A percentile compares a stretch with the other conserved stretches of the same genome.
Evolutionary conservation across 2,888 invertebrate genomes (phyloP).

Genomic region (Agriopis marginaria): DNA sequence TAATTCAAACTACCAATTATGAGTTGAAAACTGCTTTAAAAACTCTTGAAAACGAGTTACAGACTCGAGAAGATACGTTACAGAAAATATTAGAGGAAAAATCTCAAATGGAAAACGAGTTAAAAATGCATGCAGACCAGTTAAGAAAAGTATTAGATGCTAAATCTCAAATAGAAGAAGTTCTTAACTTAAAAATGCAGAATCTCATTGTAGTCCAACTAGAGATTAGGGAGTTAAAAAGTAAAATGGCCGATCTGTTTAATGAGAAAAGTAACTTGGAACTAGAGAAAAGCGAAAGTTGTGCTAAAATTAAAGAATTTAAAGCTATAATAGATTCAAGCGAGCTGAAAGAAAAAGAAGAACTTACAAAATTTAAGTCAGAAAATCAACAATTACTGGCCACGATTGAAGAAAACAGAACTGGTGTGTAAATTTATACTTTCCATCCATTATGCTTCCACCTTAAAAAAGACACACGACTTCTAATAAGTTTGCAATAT

Average conservation of each 20-base stretch:
- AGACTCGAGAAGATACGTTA: slow-evolving; percentile 39
- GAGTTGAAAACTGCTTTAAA: slow-evolving; percentile 49
- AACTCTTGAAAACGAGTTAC: slow-evolving; percentile 44
- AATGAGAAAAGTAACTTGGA: slow-evolving; percentile 54
- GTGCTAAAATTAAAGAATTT: slow-evolving; percentile 37
- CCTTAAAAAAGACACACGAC: not conserved
- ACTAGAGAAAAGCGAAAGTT: slow-evolving; percentile 40
- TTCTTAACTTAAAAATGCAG: slow-evolving; percentile 52
- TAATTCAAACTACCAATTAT: slow-evolving; percentile 50
- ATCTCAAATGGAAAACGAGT: slow-evolving; percentile 47
- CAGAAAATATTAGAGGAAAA: slow-evolving; percentile 46
- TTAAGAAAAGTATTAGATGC: slow-evolving; percentile 46
- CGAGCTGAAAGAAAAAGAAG: slow-evolving; percentile 31
- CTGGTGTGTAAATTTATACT: slow-evolving; percentile 51
- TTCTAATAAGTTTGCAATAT: not conserved
- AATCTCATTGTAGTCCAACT: slow-evolving; percentile 53
- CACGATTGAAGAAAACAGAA: slow-evolving; percentile 56
- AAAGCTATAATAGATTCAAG: slow-evolving; percentile 35
- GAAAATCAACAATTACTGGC: slow-evolving; percentile 50
- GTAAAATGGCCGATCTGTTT: slow-evolving; percentile 51
- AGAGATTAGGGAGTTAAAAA: slow-evolving; percentile 49
- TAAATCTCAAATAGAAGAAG: slow-evolving; percentile 49
- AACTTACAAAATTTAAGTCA: slow-evolving; percentile 37
- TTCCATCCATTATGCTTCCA: not conserved
- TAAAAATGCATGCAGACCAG: slow-evolving; percentile 41